These are phyloP conservation scores for Agrochola circellaris DNA, from an alignment of 2,888 invertebrate genomes.

Conservation along the genomic window DNA sequence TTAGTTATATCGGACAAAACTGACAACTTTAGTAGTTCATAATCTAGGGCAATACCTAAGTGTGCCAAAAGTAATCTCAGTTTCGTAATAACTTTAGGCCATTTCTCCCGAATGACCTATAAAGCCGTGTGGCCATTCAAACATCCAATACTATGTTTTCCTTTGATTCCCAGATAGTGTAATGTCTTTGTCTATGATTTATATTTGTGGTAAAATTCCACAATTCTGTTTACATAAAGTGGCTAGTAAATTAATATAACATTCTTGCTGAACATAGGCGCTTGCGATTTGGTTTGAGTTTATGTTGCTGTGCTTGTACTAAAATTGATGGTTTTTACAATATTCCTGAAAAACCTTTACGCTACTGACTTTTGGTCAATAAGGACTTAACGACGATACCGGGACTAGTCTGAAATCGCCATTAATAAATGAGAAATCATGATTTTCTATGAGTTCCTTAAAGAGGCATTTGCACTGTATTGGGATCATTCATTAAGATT, in stretches of 20 bases:
- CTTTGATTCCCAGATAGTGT: conserved; percentile 40
- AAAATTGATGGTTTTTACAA: background rate
- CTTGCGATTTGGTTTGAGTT: conserved; percentile 22
- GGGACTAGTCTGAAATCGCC: background rate
- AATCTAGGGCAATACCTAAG: background rate
- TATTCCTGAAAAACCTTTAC: background rate
- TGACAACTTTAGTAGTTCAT: background rate
- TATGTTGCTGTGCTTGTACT: conserved; percentile 2
- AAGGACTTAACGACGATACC: background rate
- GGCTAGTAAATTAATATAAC: conserved; percentile 50
- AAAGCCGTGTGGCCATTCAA: conserved; percentile 15
- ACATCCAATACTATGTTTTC: conserved; percentile 20
- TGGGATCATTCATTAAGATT: background rate
- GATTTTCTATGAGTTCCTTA: background rate
- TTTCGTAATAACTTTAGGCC: conserved; percentile 7
- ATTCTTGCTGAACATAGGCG: conserved; percentile 51
- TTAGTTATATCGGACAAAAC: background rate
- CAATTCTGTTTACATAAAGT: conserved; percentile 42
- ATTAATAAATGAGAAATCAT: background rate
- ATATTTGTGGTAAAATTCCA: conserved; percentile 40
- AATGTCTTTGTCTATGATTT: conserved; percentile 50
- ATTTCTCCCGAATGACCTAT: conserved; percentile 46
- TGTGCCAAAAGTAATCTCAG: conserved; percentile 20
- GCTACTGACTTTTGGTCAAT: background rate
- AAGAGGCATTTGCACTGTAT: background rate